A percentile compares a stretch with the other conserved stretches of the same genome.
Evolutionary conservation across 2,113 vertebrate genomes (phyloP).

Genomic region (Thalassarche chlororhynchos): DNA sequence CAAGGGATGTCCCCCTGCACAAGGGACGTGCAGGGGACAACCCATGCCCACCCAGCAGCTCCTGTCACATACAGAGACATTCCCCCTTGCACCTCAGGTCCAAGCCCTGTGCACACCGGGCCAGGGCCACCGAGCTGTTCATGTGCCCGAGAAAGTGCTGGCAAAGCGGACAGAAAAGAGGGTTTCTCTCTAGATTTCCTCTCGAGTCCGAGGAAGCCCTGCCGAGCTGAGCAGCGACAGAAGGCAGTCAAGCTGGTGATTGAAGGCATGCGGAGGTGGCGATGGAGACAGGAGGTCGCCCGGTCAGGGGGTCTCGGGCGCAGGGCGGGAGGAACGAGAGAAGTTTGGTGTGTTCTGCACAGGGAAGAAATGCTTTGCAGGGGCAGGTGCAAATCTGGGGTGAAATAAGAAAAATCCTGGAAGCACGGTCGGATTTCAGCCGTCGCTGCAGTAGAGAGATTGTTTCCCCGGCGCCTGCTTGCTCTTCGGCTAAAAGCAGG

Average conservation of each 20-base stretch:
- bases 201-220: not conserved
- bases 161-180: not conserved
- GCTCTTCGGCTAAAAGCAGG: not conserved
- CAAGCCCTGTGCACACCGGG: no score
- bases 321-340: not conserved
- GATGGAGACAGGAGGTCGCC: no score
- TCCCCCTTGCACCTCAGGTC: not conserved
- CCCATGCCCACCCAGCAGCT: not conserved
- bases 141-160: rapidly evolving
- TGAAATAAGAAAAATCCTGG: not conserved
- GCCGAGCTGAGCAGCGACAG: not conserved
- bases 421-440: not conserved
- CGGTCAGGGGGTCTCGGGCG: no score
- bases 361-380: not conserved
- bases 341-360: not conserved
- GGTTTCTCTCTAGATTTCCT: no score
- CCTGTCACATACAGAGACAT: not conserved
- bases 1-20: not conserved
- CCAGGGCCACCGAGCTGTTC: not conserved
- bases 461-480: not conserved
- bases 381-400: not conserved
- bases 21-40: not conserved
- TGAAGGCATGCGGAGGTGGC: not conserved
- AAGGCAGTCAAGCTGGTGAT: rapidly evolving
- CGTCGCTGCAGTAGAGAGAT: rapidly evolving